Percentiles rank a stretch among this genome's conserved stretches.
These are phyloP conservation scores for Oenanthe melanoleuca DNA, from an alignment of 2,113 vertebrate species.

Conservation along the genomic window DNA sequence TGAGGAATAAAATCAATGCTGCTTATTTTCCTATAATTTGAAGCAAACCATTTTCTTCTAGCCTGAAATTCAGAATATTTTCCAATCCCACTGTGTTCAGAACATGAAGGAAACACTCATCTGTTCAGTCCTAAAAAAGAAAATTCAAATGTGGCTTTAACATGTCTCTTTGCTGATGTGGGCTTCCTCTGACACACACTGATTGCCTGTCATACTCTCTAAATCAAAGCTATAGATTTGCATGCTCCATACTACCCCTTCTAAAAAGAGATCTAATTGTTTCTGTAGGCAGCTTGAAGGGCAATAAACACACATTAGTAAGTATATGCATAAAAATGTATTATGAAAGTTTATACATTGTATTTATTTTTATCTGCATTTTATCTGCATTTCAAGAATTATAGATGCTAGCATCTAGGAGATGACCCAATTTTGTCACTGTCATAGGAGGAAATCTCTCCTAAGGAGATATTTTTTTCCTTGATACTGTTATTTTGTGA, in stretches of 20 bases:
- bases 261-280: constrained; percentile 22
- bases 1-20: not conserved
- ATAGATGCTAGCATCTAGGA: not conserved
- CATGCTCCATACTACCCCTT: not conserved
- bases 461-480: not conserved
- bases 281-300: not conserved
- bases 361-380: not conserved
- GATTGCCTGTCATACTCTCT: constrained; percentile 32
- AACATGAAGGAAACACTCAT: not conserved
- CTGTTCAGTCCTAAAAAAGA: not conserved
- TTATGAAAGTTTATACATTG: not conserved
- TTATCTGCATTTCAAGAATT: not conserved
- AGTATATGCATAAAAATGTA: not conserved
- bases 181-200: constrained; percentile 22
- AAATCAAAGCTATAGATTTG: constrained; percentile 41
- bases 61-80: not conserved
- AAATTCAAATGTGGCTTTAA: not conserved
- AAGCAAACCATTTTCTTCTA: not conserved
- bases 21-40: not conserved
- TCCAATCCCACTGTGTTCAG: not conserved
- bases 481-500: not conserved
- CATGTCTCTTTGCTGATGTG: constrained; percentile 9
- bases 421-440: not conserved
- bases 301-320: not conserved
- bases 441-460: not conserved